A percentile compares a stretch with the other conserved stretches of the same genome.
phyloP scores from a whole-genome alignment of 2,888 invertebrate genomes.

The Pristionchus entomophagus region DNA sequence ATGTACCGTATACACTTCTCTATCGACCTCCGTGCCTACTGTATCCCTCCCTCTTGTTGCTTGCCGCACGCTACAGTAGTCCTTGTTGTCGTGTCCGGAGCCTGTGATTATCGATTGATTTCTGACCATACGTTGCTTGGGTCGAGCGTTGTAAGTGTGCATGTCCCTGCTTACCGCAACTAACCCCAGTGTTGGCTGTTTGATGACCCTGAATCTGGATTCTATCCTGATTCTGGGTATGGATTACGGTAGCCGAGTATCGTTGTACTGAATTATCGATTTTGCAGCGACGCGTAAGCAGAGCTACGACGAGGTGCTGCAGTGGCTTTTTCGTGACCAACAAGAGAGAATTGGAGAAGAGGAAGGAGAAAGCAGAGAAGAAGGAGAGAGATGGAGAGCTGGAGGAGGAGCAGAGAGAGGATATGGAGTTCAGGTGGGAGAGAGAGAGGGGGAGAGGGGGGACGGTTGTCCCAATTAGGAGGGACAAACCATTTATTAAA shows the following conservation, averaged over 20 bases:
- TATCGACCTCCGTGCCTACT: slow-evolving; percentile 5
- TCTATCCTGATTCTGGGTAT: not conserved
- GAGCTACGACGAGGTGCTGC: slow-evolving; percentile 71
- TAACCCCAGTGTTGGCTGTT: not conserved
- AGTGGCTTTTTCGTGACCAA: slow-evolving; percentile 73
- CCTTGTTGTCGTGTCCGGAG: not conserved
- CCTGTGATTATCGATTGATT: not conserved
- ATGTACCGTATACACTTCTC: not conserved
- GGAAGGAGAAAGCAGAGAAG: not conserved
- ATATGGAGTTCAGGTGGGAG: not conserved
- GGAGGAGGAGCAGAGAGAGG: not conserved
- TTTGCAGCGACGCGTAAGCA: slow-evolving; percentile 64
- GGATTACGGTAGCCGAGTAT: not conserved
- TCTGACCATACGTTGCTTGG: slow-evolving; percentile 34
- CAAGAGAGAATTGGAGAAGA: slow-evolving; percentile 43
- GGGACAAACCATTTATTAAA: no score
- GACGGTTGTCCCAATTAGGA: no score
- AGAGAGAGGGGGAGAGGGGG: no score
- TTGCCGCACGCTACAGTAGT: slow-evolving; percentile 25
- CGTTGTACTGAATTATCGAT: not conserved
- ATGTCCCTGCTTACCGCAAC: not conserved
- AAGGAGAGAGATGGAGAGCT: not conserved
- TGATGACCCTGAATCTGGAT: not conserved
- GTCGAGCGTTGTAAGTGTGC: not conserved
- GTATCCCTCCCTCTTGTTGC: slow-evolving; percentile 23